Evolutionary conservation across 2,797 vertebrate species (phyloP).

Genomic region (Xiphophorus birchmanni): DNA sequence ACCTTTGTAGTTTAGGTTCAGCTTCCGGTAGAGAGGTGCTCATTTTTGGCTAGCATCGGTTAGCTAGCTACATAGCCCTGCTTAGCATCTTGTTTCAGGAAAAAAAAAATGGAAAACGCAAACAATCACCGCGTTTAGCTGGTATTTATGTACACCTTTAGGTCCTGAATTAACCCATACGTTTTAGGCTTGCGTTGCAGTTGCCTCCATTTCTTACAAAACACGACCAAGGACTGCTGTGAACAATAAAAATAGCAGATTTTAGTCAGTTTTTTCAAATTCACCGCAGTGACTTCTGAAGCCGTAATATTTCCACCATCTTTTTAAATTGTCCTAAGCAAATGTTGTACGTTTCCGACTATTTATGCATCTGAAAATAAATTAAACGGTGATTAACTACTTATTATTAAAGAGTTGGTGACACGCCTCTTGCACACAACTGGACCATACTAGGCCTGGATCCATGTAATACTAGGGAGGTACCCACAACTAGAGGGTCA

Average conservation of each 20-base stretch:
- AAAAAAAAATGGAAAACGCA: background rate
- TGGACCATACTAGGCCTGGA: constrained; percentile 24
- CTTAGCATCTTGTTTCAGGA: background rate
- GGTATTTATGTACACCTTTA: accelerated
- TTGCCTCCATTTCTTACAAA: background rate
- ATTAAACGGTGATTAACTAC: accelerated
- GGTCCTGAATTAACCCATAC: background rate
- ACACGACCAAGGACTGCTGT: constrained; percentile 12
- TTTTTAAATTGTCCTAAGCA: background rate
- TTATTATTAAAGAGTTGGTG: constrained; percentile 15
- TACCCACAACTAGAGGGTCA: background rate
- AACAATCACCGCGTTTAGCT: accelerated
- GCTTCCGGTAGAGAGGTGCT: constrained; percentile 37
- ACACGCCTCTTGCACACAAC: background rate
- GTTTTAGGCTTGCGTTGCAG: background rate
- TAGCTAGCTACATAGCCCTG: constrained; percentile 30
- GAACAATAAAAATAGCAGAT: constrained; percentile 43
- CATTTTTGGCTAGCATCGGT: constrained; percentile 57
- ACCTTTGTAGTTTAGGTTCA: background rate
- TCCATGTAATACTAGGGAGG: background rate
- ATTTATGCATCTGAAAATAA: background rate
- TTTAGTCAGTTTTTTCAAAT: background rate
- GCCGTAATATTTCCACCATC: background rate
- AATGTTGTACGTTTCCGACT: background rate
- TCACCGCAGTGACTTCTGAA: background rate